Evolutionary conservation across 2,113 vertebrate species (phyloP).

Genomic region (Myotis yumanensis): DNA sequence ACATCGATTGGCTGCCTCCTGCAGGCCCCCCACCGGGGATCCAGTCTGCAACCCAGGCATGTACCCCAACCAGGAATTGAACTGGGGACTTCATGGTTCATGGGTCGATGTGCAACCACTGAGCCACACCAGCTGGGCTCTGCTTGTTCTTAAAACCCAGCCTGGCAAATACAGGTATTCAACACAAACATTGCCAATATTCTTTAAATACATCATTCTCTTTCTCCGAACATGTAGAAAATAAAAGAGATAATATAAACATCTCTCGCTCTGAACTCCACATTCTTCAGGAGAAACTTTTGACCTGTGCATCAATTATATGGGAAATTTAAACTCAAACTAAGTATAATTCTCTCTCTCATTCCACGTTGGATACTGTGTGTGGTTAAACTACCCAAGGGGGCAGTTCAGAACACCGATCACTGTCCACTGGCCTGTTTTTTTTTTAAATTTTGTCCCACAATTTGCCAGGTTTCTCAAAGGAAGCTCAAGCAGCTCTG

Average conservation of each 20-base stretch:
- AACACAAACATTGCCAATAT: neutral
- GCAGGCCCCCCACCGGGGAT: too few species aligned
- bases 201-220: constrained; percentile 31
- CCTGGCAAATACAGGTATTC: neutral
- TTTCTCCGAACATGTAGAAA: constrained; percentile 24
- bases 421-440: neutral
- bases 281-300: constrained; percentile 14
- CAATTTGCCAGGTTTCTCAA: constrained; percentile 48
- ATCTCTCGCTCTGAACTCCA: neutral
- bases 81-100: too few species aligned
- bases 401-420: neutral
- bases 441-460: constrained; percentile 40
- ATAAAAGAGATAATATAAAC: neutral
- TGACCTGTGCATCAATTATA: neutral
- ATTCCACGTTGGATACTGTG: neutral
- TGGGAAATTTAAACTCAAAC: constrained; percentile 41
- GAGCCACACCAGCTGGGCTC: too few species aligned
- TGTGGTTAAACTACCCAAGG: neutral
- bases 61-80: too few species aligned
- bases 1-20: too few species aligned
- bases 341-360: constrained; percentile 55
- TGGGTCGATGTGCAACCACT: too few species aligned
- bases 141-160: neutral
- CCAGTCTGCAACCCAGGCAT: too few species aligned
- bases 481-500: constrained; percentile 36